Evolutionary conservation across 2,113 vertebrate genomes (phyloP).

Genomic region (Rhinogobius similis): DNA sequence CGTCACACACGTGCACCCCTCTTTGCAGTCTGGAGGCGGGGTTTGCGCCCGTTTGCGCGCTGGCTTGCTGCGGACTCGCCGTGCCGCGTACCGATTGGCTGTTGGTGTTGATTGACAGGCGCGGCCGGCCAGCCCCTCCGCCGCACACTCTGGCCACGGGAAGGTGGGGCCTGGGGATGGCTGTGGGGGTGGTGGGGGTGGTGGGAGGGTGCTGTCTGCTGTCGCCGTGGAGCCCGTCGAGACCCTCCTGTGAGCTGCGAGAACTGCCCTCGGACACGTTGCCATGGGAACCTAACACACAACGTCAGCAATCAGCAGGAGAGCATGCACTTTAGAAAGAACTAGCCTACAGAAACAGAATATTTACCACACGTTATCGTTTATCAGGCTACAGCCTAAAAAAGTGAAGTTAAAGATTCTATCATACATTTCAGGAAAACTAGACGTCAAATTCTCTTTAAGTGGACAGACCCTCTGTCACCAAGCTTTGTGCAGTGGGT

Average conservation of each 20-base stretch:
- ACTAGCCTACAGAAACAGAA: background rate
- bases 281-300: conserved; percentile 83
- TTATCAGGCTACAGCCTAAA: background rate
- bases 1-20: conserved; percentile 34
- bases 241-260: conserved; percentile 74
- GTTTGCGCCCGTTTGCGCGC: conserved; percentile 7
- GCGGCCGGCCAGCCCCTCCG: conserved; percentile 35
- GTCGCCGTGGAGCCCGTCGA: conserved; percentile 65
- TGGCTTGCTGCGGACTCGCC: conserved; percentile 50
- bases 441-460: no score
- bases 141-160: conserved; percentile 61
- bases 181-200: conserved; percentile 41
- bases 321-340: background rate
- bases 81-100: conserved; percentile 55
- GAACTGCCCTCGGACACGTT: conserved; percentile 88
- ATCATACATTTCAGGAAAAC: no score
- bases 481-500: no score
- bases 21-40: conserved; percentile 42
- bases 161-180: conserved; percentile 65
- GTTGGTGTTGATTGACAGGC: conserved; percentile 62
- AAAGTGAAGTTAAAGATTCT: background rate
- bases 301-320: conserved; percentile 25
- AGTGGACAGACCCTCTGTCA: no score
- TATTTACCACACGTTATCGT: background rate
- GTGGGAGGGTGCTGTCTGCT: conserved; percentile 47